Evolutionary conservation across 2,888 invertebrate genomes (phyloP), one percentile per base, ranked within the genome.

Genomic region (Podotricha telesiphe): DNA sequence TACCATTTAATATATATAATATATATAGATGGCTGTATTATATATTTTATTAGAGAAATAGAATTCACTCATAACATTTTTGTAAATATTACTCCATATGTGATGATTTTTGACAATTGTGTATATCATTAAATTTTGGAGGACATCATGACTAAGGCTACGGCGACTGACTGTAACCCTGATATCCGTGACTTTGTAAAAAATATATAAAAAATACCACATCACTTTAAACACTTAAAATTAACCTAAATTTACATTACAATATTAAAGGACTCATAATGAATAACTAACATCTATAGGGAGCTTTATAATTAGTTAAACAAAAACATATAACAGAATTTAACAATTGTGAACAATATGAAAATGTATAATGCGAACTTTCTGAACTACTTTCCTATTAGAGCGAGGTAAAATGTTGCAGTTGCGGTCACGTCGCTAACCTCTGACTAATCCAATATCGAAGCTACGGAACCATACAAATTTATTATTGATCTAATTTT

Each of bases 361-460:
- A 65, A 69, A 69, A 34, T 69, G 55, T 65, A 65, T 55, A 65
- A 47, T 45, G 37, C 67, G 74, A 78, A 82, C 79, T 77, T 59
- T 80, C 78, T 69, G 68, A 75, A 50, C 72, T 67, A 75, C 69
- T 71, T 55, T 74, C 73, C 75, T 76, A 78, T 78, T 78, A 79
- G 76, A 65, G 69, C 74, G 73, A 75, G 73, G 77, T 78, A 79
- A 80, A 82, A 80, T 78, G 82, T 81, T 80, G 79, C 80, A 80
- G 78, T 81, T 79, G 80, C 75, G 81, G 80, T 78, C 77, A 75
- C 79, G 79, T 76, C 72, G 78, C 77, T 78, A 78, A 74, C 72
- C 73, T 69, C 65, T 61, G 80, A 81, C 83, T 82, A 82, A 84
- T 82, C 81, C 79, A 83, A 86, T 87, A 85, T 82, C 76, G 75